Percentiles rank a stretch among this genome's conserved stretches.
Conservation (phyloP, 2,113 vertebrate genomes). For the Piaya cayana region DNA sequence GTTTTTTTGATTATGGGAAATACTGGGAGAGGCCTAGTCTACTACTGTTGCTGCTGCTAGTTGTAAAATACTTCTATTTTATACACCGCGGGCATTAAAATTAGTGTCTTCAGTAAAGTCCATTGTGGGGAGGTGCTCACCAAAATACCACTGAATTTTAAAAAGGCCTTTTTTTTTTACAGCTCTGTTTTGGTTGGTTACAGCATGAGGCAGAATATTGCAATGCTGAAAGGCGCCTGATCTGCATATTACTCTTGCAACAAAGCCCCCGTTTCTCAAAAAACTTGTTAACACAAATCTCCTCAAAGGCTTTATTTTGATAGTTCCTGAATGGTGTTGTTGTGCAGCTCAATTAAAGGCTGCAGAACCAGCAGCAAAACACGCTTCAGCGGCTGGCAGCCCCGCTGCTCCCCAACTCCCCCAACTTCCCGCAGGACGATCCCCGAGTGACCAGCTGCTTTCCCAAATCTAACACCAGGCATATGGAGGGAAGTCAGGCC, state of each 20-base stretch:
- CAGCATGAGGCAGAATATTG: not conserved
- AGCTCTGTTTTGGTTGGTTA: not conserved
- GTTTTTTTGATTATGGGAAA: slow-evolving; percentile 32
- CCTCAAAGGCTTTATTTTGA: slow-evolving; percentile 74
- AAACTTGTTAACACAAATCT: slow-evolving; percentile 62
- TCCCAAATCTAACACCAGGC: slow-evolving; percentile 78
- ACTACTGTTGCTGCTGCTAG: slow-evolving; percentile 25
- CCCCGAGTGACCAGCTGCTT: slow-evolving; percentile 78
- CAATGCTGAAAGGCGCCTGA: not conserved
- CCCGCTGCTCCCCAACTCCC: slow-evolving; percentile 23
- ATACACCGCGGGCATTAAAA: slow-evolving; percentile 17
- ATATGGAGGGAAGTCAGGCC: slow-evolving; percentile 76
- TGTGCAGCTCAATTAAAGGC: slow-evolving; percentile 70
- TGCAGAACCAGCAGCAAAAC: slow-evolving; percentile 68
- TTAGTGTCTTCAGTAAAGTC: slow-evolving; percentile 16
- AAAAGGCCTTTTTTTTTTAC: slow-evolving; percentile 35
- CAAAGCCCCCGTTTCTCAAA: slow-evolving; percentile 43
- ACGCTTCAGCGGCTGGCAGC: not conserved
- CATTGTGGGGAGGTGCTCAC: not conserved
- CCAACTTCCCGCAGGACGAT: slow-evolving; percentile 60
- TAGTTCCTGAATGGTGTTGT: slow-evolving; percentile 66
- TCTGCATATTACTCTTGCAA: not conserved
- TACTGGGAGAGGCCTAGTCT: slow-evolving; percentile 30
- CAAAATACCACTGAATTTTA: not conserved
- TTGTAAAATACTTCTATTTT: slow-evolving; percentile 47